Percentiles rank a stretch among this genome's conserved stretches.
phyloP scores from a whole-genome alignment of 2,113 vertebrate genomes.

The Erythrocercus mccallii region DNA sequence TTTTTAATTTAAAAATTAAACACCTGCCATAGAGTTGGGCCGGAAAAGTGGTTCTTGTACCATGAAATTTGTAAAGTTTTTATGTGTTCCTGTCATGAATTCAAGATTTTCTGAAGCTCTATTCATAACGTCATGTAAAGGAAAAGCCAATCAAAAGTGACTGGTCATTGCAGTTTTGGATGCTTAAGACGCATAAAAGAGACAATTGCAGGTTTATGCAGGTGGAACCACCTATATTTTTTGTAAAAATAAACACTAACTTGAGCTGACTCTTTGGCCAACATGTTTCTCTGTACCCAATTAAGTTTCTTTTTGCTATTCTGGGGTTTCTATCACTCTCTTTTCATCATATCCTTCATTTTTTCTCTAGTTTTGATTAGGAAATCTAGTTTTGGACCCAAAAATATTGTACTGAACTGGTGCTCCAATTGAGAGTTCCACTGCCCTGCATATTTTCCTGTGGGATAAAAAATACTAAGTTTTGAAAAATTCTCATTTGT shows the following conservation, averaged over 20 bases:
- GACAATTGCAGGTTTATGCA: neutral
- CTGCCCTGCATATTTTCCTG: neutral
- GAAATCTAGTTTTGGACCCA: neutral
- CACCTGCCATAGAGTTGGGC: neutral
- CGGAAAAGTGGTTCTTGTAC: neutral
- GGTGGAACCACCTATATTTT: neutral
- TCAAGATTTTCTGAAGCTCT: neutral
- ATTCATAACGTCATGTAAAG: neutral
- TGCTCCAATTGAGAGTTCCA: neutral
- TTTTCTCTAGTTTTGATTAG: neutral
- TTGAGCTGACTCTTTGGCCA: neutral
- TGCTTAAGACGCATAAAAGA: neutral
- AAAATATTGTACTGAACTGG: neutral
- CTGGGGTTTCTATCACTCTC: neutral
- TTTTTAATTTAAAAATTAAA: slow-evolving; percentile 6
- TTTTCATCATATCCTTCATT: neutral
- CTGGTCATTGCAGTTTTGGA: neutral
- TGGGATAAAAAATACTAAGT: neutral
- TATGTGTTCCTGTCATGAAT: neutral
- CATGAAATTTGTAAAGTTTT: neutral
- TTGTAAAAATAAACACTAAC: neutral
- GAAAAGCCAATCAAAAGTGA: neutral
- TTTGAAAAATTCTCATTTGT: neutral
- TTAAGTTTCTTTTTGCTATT: neutral
- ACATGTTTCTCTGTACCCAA: neutral